Evolutionary conservation across 2,888 invertebrate species (phyloP).

Genomic region (Cyclophora albipunctata): DNA sequence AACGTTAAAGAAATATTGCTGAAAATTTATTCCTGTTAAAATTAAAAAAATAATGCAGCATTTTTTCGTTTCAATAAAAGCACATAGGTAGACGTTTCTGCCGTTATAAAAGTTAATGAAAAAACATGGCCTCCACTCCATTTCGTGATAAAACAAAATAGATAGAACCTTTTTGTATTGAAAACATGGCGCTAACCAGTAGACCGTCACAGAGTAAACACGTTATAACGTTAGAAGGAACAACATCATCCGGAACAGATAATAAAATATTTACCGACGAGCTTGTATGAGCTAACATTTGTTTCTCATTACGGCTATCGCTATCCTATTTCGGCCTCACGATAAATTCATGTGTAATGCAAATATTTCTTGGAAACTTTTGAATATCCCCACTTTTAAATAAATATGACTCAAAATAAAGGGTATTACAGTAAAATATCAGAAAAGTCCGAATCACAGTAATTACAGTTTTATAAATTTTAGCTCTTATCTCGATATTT

Average conservation of each 20-base stretch:
- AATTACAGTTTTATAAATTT: no score
- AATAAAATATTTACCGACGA: constrained; percentile 32
- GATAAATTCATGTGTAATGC: no score
- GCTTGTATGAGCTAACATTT: constrained; percentile 40
- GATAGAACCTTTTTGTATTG: constrained; percentile 7
- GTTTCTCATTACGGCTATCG: constrained; percentile 39
- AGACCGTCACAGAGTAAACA: constrained; percentile 7
- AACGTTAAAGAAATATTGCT: no score
- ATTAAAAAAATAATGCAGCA: no score
- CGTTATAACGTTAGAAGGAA: constrained; percentile 1
- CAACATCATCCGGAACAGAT: constrained; percentile 22
- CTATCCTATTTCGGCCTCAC: constrained; percentile 3
- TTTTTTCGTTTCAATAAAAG: no score
- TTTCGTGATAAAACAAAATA: constrained; percentile 9
- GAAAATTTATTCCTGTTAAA: no score
- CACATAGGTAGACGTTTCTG: no score
- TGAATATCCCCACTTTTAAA: no score
- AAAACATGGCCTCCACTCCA: not conserved
- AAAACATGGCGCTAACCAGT: constrained; percentile 11
- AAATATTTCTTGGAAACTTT: no score
- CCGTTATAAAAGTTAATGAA: not conserved
- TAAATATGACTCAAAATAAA: no score
- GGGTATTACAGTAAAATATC: not conserved
- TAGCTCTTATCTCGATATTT: no score
- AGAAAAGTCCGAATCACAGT: no score